Evolutionary conservation across 2,797 vertebrate species (phyloP).

Genomic region (Myotis daubentonii): DNA sequence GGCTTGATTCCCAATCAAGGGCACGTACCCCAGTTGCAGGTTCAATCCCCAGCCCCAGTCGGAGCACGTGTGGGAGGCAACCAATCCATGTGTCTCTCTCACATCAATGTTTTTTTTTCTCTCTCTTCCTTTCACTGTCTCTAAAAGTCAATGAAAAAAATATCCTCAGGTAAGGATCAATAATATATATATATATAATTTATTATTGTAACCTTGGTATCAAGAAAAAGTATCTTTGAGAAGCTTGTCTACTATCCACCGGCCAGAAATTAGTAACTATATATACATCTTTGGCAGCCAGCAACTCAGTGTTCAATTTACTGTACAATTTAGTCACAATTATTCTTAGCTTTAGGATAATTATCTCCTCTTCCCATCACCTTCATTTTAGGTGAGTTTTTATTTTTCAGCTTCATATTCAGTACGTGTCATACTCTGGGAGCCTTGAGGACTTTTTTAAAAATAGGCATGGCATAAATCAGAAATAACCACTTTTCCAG

Average conservation of each 20-base stretch:
- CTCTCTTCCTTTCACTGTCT: not conserved
- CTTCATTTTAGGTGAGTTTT: not conserved
- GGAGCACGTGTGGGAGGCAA: not conserved
- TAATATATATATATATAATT: not conserved
- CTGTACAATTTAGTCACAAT: not conserved
- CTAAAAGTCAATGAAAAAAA: not conserved
- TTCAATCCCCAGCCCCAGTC: not conserved
- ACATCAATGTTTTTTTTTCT: not conserved
- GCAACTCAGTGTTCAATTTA: not conserved
- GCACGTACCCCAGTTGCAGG: not conserved
- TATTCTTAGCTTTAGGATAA: not conserved
- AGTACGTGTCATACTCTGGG: not conserved
- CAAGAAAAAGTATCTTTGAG: not conserved
- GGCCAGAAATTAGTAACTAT: not conserved
- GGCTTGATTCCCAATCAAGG: not conserved
- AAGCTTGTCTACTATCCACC: not conserved
- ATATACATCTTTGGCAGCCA: not conserved
- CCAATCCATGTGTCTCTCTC: not conserved
- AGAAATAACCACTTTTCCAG: conserved; percentile 23
- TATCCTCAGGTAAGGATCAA: not conserved
- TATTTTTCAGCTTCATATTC: not conserved
- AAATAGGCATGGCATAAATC: not conserved
- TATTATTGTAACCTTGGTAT: not conserved
- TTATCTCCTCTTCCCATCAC: not conserved
- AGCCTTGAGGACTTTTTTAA: not conserved